A percentile compares a stretch with the other conserved stretches of the same genome.
These are phyloP conservation scores for Bufo bufo DNA, from an alignment of 2,113 vertebrate genomes.

Conservation along the genomic window DNA sequence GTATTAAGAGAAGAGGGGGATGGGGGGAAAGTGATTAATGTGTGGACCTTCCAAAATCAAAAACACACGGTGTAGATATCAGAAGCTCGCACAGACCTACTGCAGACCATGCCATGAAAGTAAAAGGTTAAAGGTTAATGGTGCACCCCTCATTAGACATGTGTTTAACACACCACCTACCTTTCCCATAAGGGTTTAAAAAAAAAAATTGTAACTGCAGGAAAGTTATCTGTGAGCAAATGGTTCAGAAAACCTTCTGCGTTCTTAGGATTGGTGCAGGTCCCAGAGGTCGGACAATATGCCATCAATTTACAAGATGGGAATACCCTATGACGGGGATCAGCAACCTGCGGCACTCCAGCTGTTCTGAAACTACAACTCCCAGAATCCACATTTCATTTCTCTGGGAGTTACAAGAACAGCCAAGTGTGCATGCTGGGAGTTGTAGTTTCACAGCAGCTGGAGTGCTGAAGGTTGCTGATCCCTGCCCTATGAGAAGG, in stretches of 20 bases:
- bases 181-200: background rate
- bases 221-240: background rate
- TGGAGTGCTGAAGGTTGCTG: no score
- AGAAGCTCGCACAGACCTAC: background rate
- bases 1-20: conserved; percentile 20
- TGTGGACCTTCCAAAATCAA: background rate
- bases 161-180: background rate
- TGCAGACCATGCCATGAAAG: background rate
- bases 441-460: no score
- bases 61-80: background rate
- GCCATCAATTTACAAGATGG: no score
- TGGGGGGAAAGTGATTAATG: conserved; percentile 32
- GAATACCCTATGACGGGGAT: no score
- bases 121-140: conserved; percentile 40
- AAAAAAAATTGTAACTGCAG: background rate
- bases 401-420: no score
- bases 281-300: no score
- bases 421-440: no score
- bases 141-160: background rate
- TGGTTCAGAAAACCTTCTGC: background rate
- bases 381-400: no score
- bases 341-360: no score
- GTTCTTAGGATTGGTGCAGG: background rate
- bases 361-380: no score
- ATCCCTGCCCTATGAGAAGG: no score